Percentiles rank a stretch among this genome's conserved stretches.
These are phyloP conservation scores for Erebia epiphron DNA, from an alignment of 2,888 invertebrate species.

Conservation along the genomic window DNA sequence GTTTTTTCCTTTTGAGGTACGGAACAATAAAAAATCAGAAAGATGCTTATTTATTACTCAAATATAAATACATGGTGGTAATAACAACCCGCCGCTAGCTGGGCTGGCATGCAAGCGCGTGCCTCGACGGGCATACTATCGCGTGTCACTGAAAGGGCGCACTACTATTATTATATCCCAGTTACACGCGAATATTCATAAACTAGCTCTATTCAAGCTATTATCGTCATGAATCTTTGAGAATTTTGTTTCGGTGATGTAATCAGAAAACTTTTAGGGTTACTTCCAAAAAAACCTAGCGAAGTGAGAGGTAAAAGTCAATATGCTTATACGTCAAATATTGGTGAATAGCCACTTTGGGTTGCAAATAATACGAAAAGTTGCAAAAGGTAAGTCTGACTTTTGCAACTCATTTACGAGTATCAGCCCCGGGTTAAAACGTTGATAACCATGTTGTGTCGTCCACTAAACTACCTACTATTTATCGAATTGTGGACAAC, in stretches of 20 bases:
- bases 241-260: conserved; percentile 1
- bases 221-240: conserved; percentile 13
- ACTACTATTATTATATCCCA: conserved; percentile 63
- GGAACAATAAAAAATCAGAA: no score
- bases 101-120: conserved; percentile 23
- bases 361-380: no score
- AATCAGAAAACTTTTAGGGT: conserved; percentile 1
- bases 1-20: no score
- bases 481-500: no score
- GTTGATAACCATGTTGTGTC: no score
- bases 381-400: no score
- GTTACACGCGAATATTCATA: conserved; percentile 61
- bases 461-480: no score
- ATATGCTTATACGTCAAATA: no score
- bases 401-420: no score
- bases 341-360: no score
- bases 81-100: not conserved
- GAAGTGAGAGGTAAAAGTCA: no score
- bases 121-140: conserved; percentile 60
- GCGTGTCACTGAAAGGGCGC: conserved; percentile 68
- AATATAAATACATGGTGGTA: not conserved
- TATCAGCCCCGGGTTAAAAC: no score
- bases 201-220: conserved; percentile 17
- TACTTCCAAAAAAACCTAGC: not conserved
- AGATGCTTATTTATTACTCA: conserved; percentile 1